Evolutionary conservation across 2,888 invertebrate genomes (phyloP).

Genomic region (Matsumyia berberina): DNA sequence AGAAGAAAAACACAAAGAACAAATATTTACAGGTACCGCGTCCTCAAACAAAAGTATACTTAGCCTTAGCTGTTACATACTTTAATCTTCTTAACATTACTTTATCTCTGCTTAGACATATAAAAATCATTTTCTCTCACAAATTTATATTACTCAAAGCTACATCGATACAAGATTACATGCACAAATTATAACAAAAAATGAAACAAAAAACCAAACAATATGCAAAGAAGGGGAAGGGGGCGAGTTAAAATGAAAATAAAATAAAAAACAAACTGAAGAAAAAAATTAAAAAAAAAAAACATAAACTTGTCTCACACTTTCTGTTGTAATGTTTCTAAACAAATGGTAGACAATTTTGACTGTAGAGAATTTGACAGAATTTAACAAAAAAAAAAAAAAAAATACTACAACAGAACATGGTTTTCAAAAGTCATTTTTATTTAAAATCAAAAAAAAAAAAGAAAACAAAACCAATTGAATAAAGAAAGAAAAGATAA

Average conservation of each 20-base stretch:
- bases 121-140: slow-evolving; percentile 44
- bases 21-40: slow-evolving; percentile 73
- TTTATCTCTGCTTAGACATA: slow-evolving; percentile 3
- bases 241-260: slow-evolving; percentile 14
- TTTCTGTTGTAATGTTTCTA: slow-evolving; percentile 45
- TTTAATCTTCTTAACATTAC: slow-evolving; percentile 14
- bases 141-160: slow-evolving; percentile 36
- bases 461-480: slow-evolving; percentile 13
- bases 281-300: slow-evolving; percentile 5
- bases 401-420: slow-evolving; percentile 22
- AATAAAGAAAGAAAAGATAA: background rate
- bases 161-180: slow-evolving; percentile 40
- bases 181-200: slow-evolving; percentile 45
- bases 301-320: slow-evolving; percentile 12
- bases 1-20: slow-evolving; percentile 17
- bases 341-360: slow-evolving; percentile 31
- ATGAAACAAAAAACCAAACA: slow-evolving; percentile 27
- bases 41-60: slow-evolving; percentile 41
- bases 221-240: slow-evolving; percentile 8
- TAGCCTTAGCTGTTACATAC: slow-evolving; percentile 11
- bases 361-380: background rate
- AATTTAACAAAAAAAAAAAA: slow-evolving; percentile 37
- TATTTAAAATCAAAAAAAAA: slow-evolving; percentile 4
- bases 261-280: slow-evolving; percentile 20
- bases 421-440: slow-evolving; percentile 1